phyloP scores from a whole-genome alignment of 2,797 vertebrate species.

The Cossypha dichroa region DNA sequence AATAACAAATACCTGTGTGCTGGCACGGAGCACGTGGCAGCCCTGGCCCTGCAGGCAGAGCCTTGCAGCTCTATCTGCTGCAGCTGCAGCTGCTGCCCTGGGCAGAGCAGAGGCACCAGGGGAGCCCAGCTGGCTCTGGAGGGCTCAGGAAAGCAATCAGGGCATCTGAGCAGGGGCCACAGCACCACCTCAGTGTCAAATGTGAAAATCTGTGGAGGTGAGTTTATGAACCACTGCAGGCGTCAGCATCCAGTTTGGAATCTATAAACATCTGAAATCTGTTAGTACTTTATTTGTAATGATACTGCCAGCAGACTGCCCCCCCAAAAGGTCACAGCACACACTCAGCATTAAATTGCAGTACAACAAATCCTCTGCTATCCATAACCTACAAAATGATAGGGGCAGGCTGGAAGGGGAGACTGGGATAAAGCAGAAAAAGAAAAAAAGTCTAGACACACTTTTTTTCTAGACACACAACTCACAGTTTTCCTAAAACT shows the following conservation, averaged over 20 bases:
- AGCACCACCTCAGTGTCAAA: background rate
- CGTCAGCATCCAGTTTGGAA: constrained; percentile 29
- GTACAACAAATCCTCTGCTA: constrained; percentile 76
- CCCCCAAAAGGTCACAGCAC: constrained; percentile 74
- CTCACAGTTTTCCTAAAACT: constrained; percentile 52
- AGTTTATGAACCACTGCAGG: constrained; percentile 9
- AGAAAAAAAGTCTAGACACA: constrained; percentile 78
- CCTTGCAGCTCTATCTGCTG: background rate
- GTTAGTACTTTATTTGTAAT: constrained; percentile 70
- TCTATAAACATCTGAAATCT: constrained; percentile 63
- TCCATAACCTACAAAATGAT: constrained; percentile 73
- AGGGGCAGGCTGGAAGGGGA: constrained; percentile 54
- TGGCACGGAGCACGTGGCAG: background rate
- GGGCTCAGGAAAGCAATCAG: background rate
- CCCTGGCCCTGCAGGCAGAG: background rate
- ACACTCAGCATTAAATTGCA: constrained; percentile 72
- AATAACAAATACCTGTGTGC: background rate
- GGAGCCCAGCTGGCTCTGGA: background rate
- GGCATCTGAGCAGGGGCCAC: background rate
- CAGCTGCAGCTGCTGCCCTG: background rate
- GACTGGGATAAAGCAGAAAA: constrained; percentile 42
- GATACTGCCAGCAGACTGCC: constrained; percentile 61
- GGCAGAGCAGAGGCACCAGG: background rate
- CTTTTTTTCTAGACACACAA: constrained; percentile 3
- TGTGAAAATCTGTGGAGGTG: background rate